Base-by-base conservation (phyloP, 2,797 vertebrate species). In the Enteromius thamalakanensis region DNA sequence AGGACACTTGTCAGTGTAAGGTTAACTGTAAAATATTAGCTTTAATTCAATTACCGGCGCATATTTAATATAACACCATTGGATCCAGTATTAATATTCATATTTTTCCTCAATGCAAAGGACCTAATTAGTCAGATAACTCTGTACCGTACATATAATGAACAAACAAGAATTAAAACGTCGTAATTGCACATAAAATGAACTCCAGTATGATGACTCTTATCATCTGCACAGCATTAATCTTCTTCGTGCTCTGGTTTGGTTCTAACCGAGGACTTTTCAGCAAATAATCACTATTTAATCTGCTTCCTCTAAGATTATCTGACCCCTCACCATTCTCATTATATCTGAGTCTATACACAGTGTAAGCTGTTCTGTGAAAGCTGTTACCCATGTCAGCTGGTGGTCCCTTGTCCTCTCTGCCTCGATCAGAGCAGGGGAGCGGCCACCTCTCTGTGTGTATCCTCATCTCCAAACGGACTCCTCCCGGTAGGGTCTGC, bases 401-500 rank as follows among this genome's bases (percentile, higher is more conserved):
- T 92, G 93, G 94, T 91, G 92, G 93, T 90, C 93, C 91, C 88
- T 85, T 85, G 91, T 90, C 87, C 91, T 90, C 90, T 87, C 89
- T 81, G 76, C 81, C 90, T 90, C 89, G 85, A 88, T 89, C 85
- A 90, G 53, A 86, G 85, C 89, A 90, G 84, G 85, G 55, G 87
- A 90, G 90, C 86, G 83, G 78, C 77, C 88, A 58, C 86, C 91
- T 85, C 87, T 92, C 94, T 94, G 94, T 91, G 93, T 91, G 89
- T 87, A 90, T 93, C 93, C 91, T 82, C 91, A 92, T 94, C 93
- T 92, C 94, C 93, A 94, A 95, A 94, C 92, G 87, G 92, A 94
- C 93, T 94, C 93, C 90, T 86, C 91, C 88, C 89, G 92, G 90
- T 85, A 87, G 88, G 85, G 91, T 90, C 88, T 88, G 88, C 82